Evolutionary conservation across 1,140 invertebrate genomes (phyloP), one percentile per base, ranked within the genome.

Genomic region (Drosophila sproati): DNA sequence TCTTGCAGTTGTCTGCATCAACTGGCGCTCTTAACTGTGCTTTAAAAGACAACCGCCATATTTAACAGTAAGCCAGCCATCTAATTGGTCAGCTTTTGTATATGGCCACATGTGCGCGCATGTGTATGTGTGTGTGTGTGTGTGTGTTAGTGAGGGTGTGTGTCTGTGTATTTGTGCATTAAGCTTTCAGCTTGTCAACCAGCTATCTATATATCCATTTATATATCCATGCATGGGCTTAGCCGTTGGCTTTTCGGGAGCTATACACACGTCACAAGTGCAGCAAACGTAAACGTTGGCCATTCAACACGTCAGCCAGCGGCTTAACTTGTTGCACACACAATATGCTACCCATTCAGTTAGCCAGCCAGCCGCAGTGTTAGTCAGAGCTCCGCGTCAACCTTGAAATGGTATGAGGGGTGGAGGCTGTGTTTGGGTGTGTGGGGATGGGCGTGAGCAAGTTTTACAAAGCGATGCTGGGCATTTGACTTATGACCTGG

Each of bases 311-410:
- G 78, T 77, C 78, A 71, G 41, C 48, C 37, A 59, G 31, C 48
- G 52, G 76, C 79, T 82, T 82, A 88, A 86, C 82, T 78, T 86
- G 75, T 86, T 86, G 82, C 82, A 82, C 8, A 35, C 28, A 45
- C 50, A 57, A 32, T 45, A 62, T 20, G 54, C 10, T 12, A 37
- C 29, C 20, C 20, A 20, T 20, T 20, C 20, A 41, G 35, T 45
- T 28, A 43, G 57, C 32, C 63, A 41, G 45, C 41, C 20, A 52
- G 63, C 41, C 56, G 29, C 41, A 52, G 39, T 3, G 39, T 52
- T 63, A 37, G 55, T 45, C 43, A 39, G 41, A 2, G 35, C 32
- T 20, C 20, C 10, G 3, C n/a, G 5, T 7, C 45, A 71, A 35
- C 48, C 57, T 48, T 63, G 48, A 54, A 43, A 43, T 43, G n/a